Conservation (phyloP, 2,888 invertebrate species). For the Copidosoma aretas region DNA sequence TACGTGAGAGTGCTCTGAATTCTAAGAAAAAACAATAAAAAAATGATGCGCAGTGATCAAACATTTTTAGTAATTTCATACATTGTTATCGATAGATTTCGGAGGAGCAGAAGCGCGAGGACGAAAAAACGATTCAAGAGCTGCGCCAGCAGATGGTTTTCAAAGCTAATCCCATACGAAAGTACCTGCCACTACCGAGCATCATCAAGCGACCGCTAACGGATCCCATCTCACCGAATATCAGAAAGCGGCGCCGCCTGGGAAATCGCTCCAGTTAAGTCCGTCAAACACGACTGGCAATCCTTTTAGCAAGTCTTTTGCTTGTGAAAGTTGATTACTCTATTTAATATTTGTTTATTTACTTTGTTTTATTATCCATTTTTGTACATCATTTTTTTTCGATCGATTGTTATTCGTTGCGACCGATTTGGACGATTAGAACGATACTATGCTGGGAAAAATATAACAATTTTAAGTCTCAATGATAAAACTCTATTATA, state of each 20-base stretch:
- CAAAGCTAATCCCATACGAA: conserved; percentile 26
- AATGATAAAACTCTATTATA: too few species aligned
- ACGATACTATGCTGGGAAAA: too few species aligned
- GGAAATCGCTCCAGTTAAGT: not conserved
- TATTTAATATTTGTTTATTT: too few species aligned
- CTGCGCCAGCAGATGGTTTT: conserved; percentile 23
- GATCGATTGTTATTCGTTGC: too few species aligned
- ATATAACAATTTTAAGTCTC: too few species aligned
- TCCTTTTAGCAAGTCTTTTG: too few species aligned
- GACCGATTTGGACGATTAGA: too few species aligned
- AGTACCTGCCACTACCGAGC: conserved; percentile 21
- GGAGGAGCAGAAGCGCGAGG: conserved; percentile 18
- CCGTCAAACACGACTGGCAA: too few species aligned
- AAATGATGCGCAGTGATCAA: not conserved
- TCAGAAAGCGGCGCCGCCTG: conserved; percentile 24
- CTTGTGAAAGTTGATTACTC: too few species aligned
- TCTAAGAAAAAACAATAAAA: not conserved
- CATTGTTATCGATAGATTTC: not conserved
- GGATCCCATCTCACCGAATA: conserved; percentile 25
- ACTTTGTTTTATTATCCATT: too few species aligned
- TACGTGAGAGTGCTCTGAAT: not conserved
- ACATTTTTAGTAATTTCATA: not conserved
- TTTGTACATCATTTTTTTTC: too few species aligned
- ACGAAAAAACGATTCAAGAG: conserved; percentile 12
- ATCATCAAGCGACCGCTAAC: conserved; percentile 26